phyloP scores from a whole-genome alignment of 2,888 invertebrate species.

The Tinea pellionella region DNA sequence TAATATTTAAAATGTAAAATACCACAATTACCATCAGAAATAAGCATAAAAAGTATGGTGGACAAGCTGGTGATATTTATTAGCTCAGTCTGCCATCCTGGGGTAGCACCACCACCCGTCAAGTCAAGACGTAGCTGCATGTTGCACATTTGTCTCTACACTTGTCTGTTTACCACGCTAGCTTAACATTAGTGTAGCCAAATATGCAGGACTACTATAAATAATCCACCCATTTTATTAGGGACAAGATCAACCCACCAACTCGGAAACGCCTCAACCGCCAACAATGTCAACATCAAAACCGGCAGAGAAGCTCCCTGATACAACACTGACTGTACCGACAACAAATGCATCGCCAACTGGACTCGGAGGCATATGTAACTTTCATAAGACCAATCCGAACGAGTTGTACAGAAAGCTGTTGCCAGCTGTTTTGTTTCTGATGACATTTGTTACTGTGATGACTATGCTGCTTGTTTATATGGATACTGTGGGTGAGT shows the following conservation, averaged over 20 bases:
- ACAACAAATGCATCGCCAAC: neutral
- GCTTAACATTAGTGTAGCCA: no score
- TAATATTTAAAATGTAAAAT: no score
- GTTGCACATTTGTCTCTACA: no score
- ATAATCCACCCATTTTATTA: neutral
- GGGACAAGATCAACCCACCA: conserved; percentile 16
- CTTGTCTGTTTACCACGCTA: no score
- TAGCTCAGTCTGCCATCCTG: no score
- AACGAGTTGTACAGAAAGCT: conserved; percentile 62
- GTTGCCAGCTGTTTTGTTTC: conserved; percentile 77
- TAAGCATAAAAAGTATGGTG: no score
- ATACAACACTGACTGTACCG: neutral
- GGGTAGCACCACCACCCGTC: no score
- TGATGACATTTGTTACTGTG: conserved; percentile 83
- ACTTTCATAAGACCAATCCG: conserved; percentile 47
- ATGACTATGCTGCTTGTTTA: conserved; percentile 82
- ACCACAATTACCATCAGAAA: no score
- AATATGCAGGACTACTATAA: no score
- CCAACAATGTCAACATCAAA: conserved; percentile 27
- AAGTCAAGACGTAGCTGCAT: no score
- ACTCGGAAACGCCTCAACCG: conserved; percentile 20
- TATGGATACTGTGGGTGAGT: conserved; percentile 83
- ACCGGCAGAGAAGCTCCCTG: conserved; percentile 21
- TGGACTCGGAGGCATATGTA: neutral
- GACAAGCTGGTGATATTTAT: no score